These are phyloP conservation scores for Cariama cristata DNA, from an alignment of 2,113 vertebrate genomes.

Conservation along the genomic window DNA sequence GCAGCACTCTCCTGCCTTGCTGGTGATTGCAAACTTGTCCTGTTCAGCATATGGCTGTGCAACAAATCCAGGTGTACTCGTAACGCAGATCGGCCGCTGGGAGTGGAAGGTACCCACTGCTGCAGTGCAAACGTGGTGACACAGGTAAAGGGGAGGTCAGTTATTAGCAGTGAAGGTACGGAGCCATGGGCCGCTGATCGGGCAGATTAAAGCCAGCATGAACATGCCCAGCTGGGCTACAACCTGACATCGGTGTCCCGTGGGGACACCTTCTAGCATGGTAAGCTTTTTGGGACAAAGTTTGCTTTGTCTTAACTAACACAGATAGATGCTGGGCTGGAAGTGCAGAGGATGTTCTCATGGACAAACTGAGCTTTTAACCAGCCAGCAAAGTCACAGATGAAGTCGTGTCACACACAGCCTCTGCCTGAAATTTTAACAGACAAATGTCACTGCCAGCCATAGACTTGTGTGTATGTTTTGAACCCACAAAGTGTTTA, in stretches of 20 bases:
- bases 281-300: not conserved
- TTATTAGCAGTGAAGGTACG: not conserved
- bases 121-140: not conserved
- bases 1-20: not conserved
- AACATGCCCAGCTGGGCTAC: not conserved
- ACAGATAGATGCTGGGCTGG: not conserved
- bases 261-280: not conserved
- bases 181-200: accelerated
- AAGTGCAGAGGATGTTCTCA: not conserved
- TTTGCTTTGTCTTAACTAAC: not conserved
- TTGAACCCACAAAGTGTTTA: not conserved
- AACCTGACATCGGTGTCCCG: not conserved
- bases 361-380: not conserved
- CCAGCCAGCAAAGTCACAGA: not conserved
- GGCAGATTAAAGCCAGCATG: not conserved
- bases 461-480: not conserved
- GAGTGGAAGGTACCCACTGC: not conserved
- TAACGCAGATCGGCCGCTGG: not conserved
- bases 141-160: not conserved
- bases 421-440: not conserved
- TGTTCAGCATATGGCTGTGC: not conserved
- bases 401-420: not conserved
- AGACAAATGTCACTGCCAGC: not conserved
- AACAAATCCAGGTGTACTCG: not conserved
- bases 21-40: accelerated